Base-by-base conservation (phyloP, 2,888 invertebrate genomes). In the Eugnorisma glareosa region DNA sequence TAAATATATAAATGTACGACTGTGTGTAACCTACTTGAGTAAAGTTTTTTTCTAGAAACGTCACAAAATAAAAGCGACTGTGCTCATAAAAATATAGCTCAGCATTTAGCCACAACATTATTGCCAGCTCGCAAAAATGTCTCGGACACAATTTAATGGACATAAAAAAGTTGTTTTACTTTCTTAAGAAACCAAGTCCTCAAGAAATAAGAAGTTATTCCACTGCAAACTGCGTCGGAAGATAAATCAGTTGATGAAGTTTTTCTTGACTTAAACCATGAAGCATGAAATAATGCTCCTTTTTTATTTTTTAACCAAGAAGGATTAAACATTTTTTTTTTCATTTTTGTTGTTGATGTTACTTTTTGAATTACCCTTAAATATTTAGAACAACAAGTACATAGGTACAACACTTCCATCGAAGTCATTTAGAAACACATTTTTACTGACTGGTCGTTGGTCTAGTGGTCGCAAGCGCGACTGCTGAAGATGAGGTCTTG, bases 211-310 rank as follows among this genome's bases (percentile, higher is more conserved):
- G 66, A 81, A 79, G 43, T 81, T 84, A 73, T 68, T 84, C 31
- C 80, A 74, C 67, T 37, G 68, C 67, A 73, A 66, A 63, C 67
- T 78, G 64, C 71, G 37, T 51, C 4, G 57, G 59, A 35, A 84
- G 73, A 78, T 73, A 81, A 83, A 81, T 77, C 78, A 63, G 67
- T 71, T 83, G 78, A 70, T 77, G 70, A 83, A 77, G 83, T 68
- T 82, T 82, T 81, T 81, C 31, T 83, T 77, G 61, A 63, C 61
- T 51, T 57, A 24, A 40, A 70, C 54, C 54, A 67, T 75, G 64
- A 57, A 77, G 70, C 70, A 70, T 70, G 67, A 70, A 77, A 83
- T 70, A 67, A 67, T 31, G 57, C 37, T 51, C 24, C 40, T 70
- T 61, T 82, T 74, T 70, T 57, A n/a, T 70, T 63, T 63, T 76